Evolutionary conservation across 2,888 invertebrate genomes (phyloP).

Genomic region (Ypsolopha sequella): DNA sequence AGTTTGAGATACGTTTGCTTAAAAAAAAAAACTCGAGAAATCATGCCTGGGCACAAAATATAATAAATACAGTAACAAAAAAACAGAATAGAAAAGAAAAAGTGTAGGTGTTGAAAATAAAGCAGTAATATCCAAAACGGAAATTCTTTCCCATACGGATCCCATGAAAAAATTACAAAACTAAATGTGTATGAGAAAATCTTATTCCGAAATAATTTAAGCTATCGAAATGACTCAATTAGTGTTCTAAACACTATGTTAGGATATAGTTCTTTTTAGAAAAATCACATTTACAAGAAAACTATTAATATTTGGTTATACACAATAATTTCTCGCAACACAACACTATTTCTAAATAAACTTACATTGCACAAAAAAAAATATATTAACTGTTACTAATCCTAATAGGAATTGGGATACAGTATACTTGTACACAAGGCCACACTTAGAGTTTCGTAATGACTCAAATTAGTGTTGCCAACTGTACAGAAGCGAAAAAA

Average conservation of each 20-base stretch:
- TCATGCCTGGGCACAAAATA: not conserved
- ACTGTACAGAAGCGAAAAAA: too few relatives aligned
- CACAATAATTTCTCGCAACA: not conserved
- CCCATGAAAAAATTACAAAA: too few relatives aligned
- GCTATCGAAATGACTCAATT: not conserved
- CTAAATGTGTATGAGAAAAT: too few relatives aligned
- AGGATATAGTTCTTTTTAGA: not conserved
- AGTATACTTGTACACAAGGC: too few relatives aligned
- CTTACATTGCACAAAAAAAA: conserved; percentile 58
- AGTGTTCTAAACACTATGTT: conserved; percentile 4
- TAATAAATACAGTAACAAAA: not conserved
- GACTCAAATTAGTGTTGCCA: too few relatives aligned
- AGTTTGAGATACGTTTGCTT: not conserved
- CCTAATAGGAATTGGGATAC: conserved; percentile 1
- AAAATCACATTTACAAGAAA: not conserved
- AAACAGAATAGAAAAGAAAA: not conserved
- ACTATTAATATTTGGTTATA: conserved; percentile 4
- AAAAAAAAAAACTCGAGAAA: too few relatives aligned
- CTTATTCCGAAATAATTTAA: not conserved
- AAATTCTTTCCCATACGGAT: too few relatives aligned
- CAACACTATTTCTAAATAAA: conserved; percentile 10
- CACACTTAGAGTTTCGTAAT: too few relatives aligned
- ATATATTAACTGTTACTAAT: conserved; percentile 8
- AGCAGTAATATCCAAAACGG: not conserved
- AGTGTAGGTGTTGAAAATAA: not conserved